Percentiles rank a stretch among this genome's conserved stretches.
phyloP scores from a whole-genome alignment of 2,797 vertebrate genomes.

The Chelonia mydas region DNA sequence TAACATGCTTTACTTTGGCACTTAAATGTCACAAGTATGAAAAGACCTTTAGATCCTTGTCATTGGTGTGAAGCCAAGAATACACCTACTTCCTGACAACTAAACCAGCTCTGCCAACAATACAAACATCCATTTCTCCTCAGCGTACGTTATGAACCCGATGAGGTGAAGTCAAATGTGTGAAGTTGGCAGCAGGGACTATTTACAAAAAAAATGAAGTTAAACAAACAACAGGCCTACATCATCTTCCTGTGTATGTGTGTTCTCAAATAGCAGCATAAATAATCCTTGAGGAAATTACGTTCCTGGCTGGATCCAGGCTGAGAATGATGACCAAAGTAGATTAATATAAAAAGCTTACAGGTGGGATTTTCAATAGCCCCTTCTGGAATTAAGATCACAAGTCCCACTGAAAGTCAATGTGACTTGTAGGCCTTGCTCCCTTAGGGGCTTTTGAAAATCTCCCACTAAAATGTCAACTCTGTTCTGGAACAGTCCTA shows the following conservation, averaged over 20 bases:
- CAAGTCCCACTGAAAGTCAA: background rate
- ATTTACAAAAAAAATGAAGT: background rate
- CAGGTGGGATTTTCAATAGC: background rate
- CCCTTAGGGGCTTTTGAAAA: background rate
- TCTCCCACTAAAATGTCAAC: background rate
- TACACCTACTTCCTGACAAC: background rate
- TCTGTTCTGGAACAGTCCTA: background rate
- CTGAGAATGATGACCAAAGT: background rate
- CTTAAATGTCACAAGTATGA: background rate
- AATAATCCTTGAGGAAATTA: background rate
- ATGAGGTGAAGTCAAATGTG: background rate
- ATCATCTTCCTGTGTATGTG: background rate
- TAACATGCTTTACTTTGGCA: background rate
- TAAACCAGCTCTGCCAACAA: background rate
- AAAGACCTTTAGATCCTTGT: conserved; percentile 3
- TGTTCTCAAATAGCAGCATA: background rate
- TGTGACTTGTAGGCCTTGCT: background rate
- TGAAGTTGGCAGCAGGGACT: background rate
- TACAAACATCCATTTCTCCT: background rate
- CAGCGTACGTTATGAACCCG: background rate
- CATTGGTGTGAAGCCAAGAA: background rate
- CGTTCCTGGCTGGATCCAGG: background rate
- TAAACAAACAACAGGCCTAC: background rate
- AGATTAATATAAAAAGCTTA: background rate
- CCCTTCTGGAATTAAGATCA: background rate